Evolutionary conservation across 2,113 vertebrate genomes (phyloP).

Genomic region (Bagarius yarrelli): DNA sequence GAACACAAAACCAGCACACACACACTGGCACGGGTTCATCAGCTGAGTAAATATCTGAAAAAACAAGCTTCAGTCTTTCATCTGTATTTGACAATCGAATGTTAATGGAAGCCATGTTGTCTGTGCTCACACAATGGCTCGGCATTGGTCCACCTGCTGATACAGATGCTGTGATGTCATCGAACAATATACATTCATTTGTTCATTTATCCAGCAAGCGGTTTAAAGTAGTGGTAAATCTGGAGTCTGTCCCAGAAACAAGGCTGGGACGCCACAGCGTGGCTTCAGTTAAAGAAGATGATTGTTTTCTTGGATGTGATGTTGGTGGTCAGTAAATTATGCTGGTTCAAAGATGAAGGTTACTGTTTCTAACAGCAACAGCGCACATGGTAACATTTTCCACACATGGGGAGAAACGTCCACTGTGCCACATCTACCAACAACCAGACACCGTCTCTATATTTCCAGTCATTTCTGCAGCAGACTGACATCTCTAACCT

Average conservation of each 20-base stretch:
- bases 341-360: background rate
- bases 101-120: constrained; percentile 4
- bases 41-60: background rate
- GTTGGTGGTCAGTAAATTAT: background rate
- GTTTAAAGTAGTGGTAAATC: background rate
- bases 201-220: background rate
- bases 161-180: background rate
- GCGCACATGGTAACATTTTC: background rate
- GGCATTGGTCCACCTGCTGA: background rate
- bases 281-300: background rate
- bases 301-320: background rate
- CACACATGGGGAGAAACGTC: background rate
- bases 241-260: background rate
- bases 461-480: background rate
- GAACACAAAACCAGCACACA: too few relatives aligned
- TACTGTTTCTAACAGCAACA: background rate
- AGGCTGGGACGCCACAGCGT: background rate
- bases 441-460: background rate
- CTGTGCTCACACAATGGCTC: background rate
- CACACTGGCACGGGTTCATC: background rate
- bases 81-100: background rate
- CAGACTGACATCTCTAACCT: background rate
- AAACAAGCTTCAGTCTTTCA: background rate
- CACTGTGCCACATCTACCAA: background rate
- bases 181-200: background rate